Percentiles rank a stretch among this genome's conserved stretches.
Evolutionary conservation across 2,797 vertebrate genomes (phyloP).

Genomic region (Takifugu rubripes): DNA sequence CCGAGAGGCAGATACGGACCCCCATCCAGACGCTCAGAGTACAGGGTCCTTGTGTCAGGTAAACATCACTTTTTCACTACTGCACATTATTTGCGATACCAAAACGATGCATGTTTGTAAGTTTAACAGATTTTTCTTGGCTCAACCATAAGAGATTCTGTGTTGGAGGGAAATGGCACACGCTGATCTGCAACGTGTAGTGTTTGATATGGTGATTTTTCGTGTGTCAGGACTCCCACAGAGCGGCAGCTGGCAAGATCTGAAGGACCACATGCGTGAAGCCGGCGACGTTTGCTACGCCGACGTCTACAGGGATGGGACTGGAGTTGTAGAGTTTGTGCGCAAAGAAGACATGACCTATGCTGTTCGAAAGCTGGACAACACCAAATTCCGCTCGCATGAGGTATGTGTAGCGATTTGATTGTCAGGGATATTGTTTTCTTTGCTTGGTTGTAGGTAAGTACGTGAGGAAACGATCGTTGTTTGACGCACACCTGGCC

Average conservation of each 20-base stretch:
- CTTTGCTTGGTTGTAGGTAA: conserved; percentile 65
- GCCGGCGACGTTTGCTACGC: conserved; percentile 87
- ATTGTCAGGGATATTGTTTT: conserved; percentile 61
- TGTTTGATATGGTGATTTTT: fast-evolving
- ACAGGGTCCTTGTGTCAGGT: conserved; percentile 93
- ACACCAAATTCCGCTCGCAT: conserved; percentile 87
- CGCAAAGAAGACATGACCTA: conserved; percentile 91
- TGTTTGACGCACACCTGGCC: conserved; percentile 27
- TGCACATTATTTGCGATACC: no score
- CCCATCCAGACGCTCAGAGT: conserved; percentile 88
- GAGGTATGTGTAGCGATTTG: conserved; percentile 79
- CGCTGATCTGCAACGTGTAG: neutral
- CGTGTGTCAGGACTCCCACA: conserved; percentile 78
- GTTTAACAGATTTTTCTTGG: no score
- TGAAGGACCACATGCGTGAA: conserved; percentile 88
- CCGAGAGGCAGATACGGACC: conserved; percentile 86
- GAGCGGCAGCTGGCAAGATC: conserved; percentile 91
- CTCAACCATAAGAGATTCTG: no score
- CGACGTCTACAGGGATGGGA: conserved; percentile 85
- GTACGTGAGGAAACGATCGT: conserved; percentile 40
- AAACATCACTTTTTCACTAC: conserved; percentile 1
- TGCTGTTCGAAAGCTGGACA: conserved; percentile 87
- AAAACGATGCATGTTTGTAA: no score
- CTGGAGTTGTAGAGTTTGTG: conserved; percentile 88
- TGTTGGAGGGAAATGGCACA: neutral